These are phyloP conservation scores for Tetropium fuscum DNA, from an alignment of 2,888 invertebrate species.

Conservation along the genomic window DNA sequence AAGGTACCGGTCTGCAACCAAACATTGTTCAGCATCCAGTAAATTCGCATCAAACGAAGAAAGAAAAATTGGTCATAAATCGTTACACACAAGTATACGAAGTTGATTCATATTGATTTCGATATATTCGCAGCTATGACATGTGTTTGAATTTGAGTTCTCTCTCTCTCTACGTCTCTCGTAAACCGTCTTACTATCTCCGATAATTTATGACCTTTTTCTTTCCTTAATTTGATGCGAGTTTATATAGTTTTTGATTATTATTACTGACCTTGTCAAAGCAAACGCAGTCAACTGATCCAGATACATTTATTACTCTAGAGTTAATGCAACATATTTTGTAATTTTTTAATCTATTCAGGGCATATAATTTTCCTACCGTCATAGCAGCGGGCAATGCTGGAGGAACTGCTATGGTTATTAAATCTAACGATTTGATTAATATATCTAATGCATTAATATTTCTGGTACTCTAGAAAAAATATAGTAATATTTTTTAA, in stretches of 20 bases:
- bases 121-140: no score
- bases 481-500: not conserved
- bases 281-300: slow-evolving; percentile 88
- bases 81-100: no score
- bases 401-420: slow-evolving; percentile 95
- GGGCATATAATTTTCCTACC: slow-evolving; percentile 93
- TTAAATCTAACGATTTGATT: slow-evolving; percentile 89
- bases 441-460: slow-evolving; percentile 74
- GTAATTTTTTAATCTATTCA: slow-evolving; percentile 80
- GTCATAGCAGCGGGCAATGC: slow-evolving; percentile 98
- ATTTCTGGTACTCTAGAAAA: slow-evolving; percentile 71
- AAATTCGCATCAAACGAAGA: no score
- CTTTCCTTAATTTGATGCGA: no score
- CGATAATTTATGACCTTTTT: no score
- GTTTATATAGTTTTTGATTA: no score
- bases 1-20: slow-evolving; percentile 88
- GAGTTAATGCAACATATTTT: slow-evolving; percentile 93
- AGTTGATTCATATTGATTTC: no score
- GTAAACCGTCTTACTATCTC: no score
- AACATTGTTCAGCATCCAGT: no score
- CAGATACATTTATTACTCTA: slow-evolving; percentile 92
- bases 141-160: no score
- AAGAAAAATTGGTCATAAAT: no score
- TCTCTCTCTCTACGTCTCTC: no score
- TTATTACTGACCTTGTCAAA: slow-evolving; percentile 86